Evolutionary conservation across 2,797 vertebrate species (phyloP).

Genomic region (Hoplostethus atlanticus): DNA sequence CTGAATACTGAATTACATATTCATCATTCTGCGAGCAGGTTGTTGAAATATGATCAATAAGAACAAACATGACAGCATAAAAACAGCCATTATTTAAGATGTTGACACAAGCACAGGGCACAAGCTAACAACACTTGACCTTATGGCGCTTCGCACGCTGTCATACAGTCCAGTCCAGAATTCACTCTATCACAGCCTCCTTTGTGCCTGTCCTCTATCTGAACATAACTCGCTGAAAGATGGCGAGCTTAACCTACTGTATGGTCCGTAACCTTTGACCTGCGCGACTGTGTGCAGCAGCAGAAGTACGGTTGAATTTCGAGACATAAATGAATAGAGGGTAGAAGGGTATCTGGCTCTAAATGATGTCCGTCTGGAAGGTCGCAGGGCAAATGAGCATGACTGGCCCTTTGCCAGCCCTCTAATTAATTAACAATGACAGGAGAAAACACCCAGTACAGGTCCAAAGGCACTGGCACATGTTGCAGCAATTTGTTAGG

Average conservation of each 20-base stretch:
- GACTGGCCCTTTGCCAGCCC: conserved; percentile 59
- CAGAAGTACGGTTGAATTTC: conserved; percentile 61
- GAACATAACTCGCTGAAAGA: conserved; percentile 55
- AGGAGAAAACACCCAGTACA: conserved; percentile 24
- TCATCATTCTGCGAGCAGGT: conserved; percentile 38
- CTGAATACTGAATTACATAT: conserved; percentile 49
- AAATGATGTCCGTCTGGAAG: conserved; percentile 59
- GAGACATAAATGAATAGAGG: conserved; percentile 66
- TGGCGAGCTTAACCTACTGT: conserved; percentile 68
- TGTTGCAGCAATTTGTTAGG: conserved; percentile 25
- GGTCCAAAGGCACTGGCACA: conserved; percentile 23
- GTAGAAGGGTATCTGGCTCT: conserved; percentile 57
- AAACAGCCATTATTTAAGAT: conserved; percentile 55
- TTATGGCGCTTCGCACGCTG: conserved; percentile 35
- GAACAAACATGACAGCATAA: conserved; percentile 63
- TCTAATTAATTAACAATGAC: conserved; percentile 77
- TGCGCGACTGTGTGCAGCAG: conserved; percentile 23
- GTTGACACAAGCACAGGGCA: conserved; percentile 52
- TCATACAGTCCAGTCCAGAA: conserved; percentile 31
- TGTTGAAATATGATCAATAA: conserved; percentile 59
- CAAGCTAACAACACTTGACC: conserved; percentile 53
- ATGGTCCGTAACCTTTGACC: conserved; percentile 58
- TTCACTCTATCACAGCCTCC: conserved; percentile 23
- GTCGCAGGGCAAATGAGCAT: conserved; percentile 71
- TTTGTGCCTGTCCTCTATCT: conserved; percentile 28